Evolutionary conservation across 2,797 vertebrate species (phyloP).

Genomic region (Lophius americanus): DNA sequence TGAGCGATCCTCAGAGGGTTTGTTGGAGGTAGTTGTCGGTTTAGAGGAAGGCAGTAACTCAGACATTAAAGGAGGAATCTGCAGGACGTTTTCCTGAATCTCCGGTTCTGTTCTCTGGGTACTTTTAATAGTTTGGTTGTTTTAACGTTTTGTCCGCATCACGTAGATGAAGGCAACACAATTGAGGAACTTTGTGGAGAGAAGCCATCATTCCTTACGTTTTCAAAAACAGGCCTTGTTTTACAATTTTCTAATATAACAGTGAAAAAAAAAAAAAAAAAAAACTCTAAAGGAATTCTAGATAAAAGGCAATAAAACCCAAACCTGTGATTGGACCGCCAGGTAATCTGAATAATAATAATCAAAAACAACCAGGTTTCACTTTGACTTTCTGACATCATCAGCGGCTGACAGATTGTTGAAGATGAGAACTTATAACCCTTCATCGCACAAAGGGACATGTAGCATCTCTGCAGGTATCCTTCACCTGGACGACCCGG

Average conservation of each 20-base stretch:
- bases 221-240: slow-evolving; percentile 7
- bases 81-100: too few species aligned
- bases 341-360: slow-evolving; percentile 39
- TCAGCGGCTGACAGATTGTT: slow-evolving; percentile 44
- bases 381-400: too few species aligned
- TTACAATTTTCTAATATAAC: slow-evolving; percentile 3
- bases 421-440: slow-evolving; percentile 45
- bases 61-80: too few species aligned
- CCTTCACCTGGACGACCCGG: slow-evolving; percentile 28
- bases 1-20: too few species aligned
- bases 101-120: too few species aligned
- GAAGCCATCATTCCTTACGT: slow-evolving; percentile 1
- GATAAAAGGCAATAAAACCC: slow-evolving; percentile 34
- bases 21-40: too few species aligned
- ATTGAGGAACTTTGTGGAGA: too few species aligned
- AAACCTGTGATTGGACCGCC: slow-evolving; percentile 30
- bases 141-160: too few species aligned
- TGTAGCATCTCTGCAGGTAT: slow-evolving; percentile 23
- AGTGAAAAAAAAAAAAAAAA: slow-evolving; percentile 2
- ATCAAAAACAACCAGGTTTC: too few species aligned
- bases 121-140: too few species aligned
- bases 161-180: too few species aligned
- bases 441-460: slow-evolving; percentile 22
- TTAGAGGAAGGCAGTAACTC: too few species aligned
- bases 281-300: slow-evolving; percentile 35